phyloP scores from a whole-genome alignment of 2,797 vertebrate species.

The Euthynnus affinis region DNA sequence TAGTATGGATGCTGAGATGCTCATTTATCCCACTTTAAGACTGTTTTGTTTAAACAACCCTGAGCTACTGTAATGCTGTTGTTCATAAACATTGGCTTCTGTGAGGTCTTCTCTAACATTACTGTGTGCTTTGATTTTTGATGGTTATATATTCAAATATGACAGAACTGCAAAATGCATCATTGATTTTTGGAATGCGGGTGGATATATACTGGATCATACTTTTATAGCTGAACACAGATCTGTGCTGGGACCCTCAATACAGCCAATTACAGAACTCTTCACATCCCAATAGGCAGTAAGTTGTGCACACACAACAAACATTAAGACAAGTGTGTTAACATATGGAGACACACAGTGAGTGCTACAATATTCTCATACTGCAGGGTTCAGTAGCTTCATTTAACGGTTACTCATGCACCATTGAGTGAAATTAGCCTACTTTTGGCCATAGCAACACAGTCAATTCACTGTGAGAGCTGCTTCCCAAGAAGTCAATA shows the following conservation, averaged over 20 bases:
- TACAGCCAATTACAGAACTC: slow-evolving; percentile 13
- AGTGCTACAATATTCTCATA: slow-evolving; percentile 66
- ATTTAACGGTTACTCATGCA: slow-evolving; percentile 80
- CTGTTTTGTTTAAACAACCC: slow-evolving; percentile 20
- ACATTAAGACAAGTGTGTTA: slow-evolving; percentile 43
- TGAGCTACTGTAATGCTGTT: not conserved
- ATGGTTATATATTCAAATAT: slow-evolving; percentile 65
- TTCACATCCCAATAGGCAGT: slow-evolving; percentile 14
- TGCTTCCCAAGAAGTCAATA: slow-evolving; percentile 79
- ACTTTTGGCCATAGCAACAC: slow-evolving; percentile 76
- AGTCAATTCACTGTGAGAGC: slow-evolving; percentile 77
- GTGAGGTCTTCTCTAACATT: slow-evolving; percentile 49
- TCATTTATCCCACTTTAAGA: slow-evolving; percentile 25
- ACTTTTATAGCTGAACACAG: slow-evolving; percentile 62
- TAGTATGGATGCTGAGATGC: slow-evolving; percentile 15
- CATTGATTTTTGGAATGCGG: slow-evolving; percentile 58
- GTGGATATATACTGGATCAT: slow-evolving; percentile 48
- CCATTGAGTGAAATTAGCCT: slow-evolving; percentile 81
- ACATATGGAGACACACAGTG: slow-evolving; percentile 55
- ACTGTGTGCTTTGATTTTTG: slow-evolving; percentile 29
- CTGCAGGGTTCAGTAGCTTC: slow-evolving; percentile 66
- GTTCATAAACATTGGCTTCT: slow-evolving; percentile 31
- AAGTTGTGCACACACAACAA: slow-evolving; percentile 32
- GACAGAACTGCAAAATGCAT: slow-evolving; percentile 47
- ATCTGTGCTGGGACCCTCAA: slow-evolving; percentile 27